A percentile compares a stretch with the other conserved stretches of the same genome.
Evolutionary conservation across 1,140 invertebrate genomes (phyloP).

Genomic region (Achroia grisella): DNA sequence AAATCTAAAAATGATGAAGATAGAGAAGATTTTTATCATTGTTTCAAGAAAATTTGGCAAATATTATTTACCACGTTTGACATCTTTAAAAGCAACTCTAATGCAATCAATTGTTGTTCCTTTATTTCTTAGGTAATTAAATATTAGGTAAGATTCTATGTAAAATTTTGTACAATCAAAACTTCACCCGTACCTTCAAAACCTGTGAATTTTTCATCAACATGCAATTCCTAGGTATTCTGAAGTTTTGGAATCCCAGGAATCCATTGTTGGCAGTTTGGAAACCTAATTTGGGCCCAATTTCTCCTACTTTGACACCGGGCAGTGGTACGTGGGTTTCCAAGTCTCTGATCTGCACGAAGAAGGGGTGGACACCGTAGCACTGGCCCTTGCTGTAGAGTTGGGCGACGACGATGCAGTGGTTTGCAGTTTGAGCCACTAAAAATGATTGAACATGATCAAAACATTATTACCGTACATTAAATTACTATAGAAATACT

Average conservation of each 20-base stretch:
- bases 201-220: conserved; percentile 94
- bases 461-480: too few species aligned
- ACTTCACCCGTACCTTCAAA: conserved; percentile 63
- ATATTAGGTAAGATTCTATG: too few species aligned
- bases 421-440: conserved; percentile 93
- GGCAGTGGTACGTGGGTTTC: conserved; percentile 88
- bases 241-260: conserved; percentile 85
- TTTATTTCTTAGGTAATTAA: too few species aligned
- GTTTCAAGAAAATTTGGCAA: too few species aligned
- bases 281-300: conserved; percentile 92
- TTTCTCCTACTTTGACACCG: conserved; percentile 93
- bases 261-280: conserved; percentile 93
- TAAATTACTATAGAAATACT: too few species aligned
- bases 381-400: conserved; percentile 86
- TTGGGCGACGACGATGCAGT: conserved; percentile 90
- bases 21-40: too few species aligned
- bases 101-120: too few species aligned
- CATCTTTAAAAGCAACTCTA: too few species aligned
- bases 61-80: too few species aligned
- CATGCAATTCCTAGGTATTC: conserved; percentile 91
- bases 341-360: conserved; percentile 90
- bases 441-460: conserved; percentile 19
- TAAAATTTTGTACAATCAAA: background rate
- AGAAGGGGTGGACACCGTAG: conserved; percentile 91
- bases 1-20: too few species aligned